Conservation (phyloP, 2,797 vertebrate genomes). For the Philypnodon macrostomus region DNA sequence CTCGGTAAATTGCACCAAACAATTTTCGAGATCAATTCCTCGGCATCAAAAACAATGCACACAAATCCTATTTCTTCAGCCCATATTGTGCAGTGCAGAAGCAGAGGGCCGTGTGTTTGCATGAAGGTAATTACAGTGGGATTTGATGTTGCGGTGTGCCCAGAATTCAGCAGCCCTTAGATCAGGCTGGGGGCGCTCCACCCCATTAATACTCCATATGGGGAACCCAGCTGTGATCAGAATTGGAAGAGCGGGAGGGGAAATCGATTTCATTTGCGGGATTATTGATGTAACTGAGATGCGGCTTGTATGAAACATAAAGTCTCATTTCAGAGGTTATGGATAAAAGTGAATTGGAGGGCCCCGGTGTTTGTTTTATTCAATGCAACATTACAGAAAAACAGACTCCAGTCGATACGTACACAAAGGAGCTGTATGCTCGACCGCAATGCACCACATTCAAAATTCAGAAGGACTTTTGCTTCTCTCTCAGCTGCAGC, state of each 20-base stretch:
- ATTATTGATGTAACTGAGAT: slow-evolving; percentile 82
- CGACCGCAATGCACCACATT: slow-evolving; percentile 64
- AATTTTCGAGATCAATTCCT: slow-evolving; percentile 79
- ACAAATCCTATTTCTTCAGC: slow-evolving; percentile 78
- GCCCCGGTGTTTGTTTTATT: slow-evolving; percentile 76
- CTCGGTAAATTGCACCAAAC: slow-evolving; percentile 76
- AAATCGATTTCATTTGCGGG: slow-evolving; percentile 86
- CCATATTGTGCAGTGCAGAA: slow-evolving; percentile 61
- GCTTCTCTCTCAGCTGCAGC: slow-evolving; percentile 24
- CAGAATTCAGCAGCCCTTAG: slow-evolving; percentile 79
- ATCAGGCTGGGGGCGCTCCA: slow-evolving; percentile 78
- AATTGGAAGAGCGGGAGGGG: slow-evolving; percentile 81
- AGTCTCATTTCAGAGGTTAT: slow-evolving; percentile 82
- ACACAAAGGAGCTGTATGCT: too few relatives aligned
- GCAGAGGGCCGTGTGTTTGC: slow-evolving; percentile 75
- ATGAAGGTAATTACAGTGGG: slow-evolving; percentile 83
- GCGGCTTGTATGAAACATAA: slow-evolving; percentile 82
- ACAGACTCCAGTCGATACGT: slow-evolving; percentile 64
- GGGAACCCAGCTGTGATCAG: slow-evolving; percentile 84
- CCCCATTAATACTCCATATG: slow-evolving; percentile 82
- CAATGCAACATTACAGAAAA: slow-evolving; percentile 75
- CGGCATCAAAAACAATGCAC: slow-evolving; percentile 72
- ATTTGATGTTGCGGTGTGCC: slow-evolving; percentile 82
- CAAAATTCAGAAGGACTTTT: slow-evolving; percentile 35
- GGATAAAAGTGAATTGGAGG: slow-evolving; percentile 77